Conservation (phyloP, 2,113 vertebrate species). For the Nesogale talazaci region DNA sequence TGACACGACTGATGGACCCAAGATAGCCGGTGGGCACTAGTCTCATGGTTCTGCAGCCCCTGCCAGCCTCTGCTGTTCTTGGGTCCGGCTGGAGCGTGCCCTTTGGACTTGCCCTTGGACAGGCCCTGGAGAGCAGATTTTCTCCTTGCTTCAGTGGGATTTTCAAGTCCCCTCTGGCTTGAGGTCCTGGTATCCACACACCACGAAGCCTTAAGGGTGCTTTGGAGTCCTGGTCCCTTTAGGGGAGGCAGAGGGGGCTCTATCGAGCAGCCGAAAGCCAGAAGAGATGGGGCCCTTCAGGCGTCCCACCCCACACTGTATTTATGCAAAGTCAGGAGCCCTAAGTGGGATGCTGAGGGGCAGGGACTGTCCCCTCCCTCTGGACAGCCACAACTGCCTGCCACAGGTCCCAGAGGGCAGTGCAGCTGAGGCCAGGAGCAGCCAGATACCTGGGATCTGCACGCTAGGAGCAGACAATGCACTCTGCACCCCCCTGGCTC, state of each 20-base stretch:
- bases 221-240: neutral
- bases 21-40: neutral
- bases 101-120: neutral
- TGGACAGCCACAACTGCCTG: neutral
- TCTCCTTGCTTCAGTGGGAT: fast-evolving
- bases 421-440: neutral
- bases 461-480: fast-evolving
- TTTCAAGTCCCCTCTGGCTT: neutral
- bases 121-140: neutral
- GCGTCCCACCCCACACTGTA: neutral
- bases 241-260: neutral
- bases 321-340: neutral
- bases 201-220: neutral
- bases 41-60: fast-evolving
- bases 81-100: neutral
- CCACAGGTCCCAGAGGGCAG: fast-evolving
- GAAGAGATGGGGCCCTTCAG: neutral
- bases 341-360: fast-evolving
- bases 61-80: fast-evolving
- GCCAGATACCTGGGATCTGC: neutral
- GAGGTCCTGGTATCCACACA: neutral
- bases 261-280: neutral
- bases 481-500: fast-evolving
- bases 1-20: neutral
- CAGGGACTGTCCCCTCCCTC: fast-evolving